Percentiles rank a stretch among this genome's conserved stretches.
Conservation (phyloP, 2,888 invertebrate genomes). For the Trilocha varians region DNA sequence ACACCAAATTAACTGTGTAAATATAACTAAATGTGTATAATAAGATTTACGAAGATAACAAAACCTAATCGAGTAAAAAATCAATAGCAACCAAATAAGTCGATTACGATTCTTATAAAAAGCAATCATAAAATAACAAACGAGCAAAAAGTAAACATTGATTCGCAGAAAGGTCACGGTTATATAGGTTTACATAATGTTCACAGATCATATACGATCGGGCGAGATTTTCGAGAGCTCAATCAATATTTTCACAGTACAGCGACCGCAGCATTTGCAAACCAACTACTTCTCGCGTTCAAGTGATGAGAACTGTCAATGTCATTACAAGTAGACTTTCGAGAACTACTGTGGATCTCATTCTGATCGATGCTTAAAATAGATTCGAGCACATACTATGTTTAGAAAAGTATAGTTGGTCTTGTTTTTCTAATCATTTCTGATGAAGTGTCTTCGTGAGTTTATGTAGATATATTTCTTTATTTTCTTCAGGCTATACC, state of each 20-base stretch:
- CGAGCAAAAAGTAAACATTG: not conserved
- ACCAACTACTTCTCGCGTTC: constrained; percentile 6
- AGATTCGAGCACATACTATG: too few relatives aligned
- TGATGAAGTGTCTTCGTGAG: too few relatives aligned
- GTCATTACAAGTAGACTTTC: too few relatives aligned
- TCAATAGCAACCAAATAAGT: not conserved
- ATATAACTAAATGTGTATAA: not conserved
- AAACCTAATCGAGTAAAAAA: not conserved
- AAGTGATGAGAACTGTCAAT: too few relatives aligned
- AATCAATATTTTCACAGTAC: constrained; percentile 44
- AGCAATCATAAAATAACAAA: not conserved
- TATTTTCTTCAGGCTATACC: too few relatives aligned
- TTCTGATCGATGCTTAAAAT: too few relatives aligned
- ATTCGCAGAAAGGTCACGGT: constrained; percentile 28
- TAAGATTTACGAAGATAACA: not conserved
- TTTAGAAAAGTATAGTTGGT: too few relatives aligned
- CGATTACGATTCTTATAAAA: not conserved
- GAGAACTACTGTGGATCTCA: too few relatives aligned
- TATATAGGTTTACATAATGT: constrained; percentile 24
- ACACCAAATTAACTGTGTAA: not conserved
- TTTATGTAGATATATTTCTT: too few relatives aligned
- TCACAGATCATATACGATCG: constrained; percentile 21
- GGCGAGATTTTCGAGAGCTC: constrained; percentile 34
- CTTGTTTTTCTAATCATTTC: too few relatives aligned
- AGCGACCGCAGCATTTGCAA: constrained; percentile 29